Base-by-base conservation (phyloP, 2,113 vertebrate species). In the Ictalurus furcatus region DNA sequence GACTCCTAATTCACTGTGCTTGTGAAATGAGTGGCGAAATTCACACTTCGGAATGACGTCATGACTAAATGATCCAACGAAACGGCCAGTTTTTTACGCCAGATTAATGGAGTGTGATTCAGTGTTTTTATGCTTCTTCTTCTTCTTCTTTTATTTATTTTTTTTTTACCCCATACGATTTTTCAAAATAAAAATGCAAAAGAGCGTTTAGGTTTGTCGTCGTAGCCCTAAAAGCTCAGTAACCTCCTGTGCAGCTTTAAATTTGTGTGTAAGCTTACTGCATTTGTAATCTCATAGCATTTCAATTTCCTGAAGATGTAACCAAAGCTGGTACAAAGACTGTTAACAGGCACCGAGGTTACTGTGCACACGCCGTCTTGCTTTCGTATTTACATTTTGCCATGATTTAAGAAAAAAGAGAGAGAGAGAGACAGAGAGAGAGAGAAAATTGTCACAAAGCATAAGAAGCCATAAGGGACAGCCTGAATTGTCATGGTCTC, bases 261-360 rank as follows among this genome's bases (percentile, higher is more conserved):
- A 28, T 88, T 61, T 85, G 56, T 1, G 34, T 85, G 56, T 78
- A 78, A 78, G 28, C 37, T 88, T 5, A 88, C 79, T 73, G 87
- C 73, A 23, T 74, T 61, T 78, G 37, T 78, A n/a, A 61, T 85
- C 7, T 85, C 44, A 54, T n/a, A 61, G n/a, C 16, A 23, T 85
- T 85, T 82, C 63, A 44, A 7, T 81, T 82, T 85, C 58, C 65
- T 56, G 71, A 76, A 65, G 63, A 85, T 69, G 83, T 85, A 89
- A 89, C 88, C 88, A 89, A 89, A 89, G 88, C 83, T n/a, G 30
- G 61, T 85, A 85, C 83, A 85, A 82, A 88, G 83, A 89, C 88
- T 89, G 88, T 89, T 89, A 89, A 78, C 82, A 88, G 83, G 73
- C 88, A 89, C 88, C 74, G 88, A 56, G 83, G 44, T 89, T 89